Percentiles rank a stretch among this genome's conserved stretches.
These are phyloP conservation scores for Liolophura sinensis DNA, from an alignment of 1,140 invertebrate genomes.

Conservation along the genomic window DNA sequence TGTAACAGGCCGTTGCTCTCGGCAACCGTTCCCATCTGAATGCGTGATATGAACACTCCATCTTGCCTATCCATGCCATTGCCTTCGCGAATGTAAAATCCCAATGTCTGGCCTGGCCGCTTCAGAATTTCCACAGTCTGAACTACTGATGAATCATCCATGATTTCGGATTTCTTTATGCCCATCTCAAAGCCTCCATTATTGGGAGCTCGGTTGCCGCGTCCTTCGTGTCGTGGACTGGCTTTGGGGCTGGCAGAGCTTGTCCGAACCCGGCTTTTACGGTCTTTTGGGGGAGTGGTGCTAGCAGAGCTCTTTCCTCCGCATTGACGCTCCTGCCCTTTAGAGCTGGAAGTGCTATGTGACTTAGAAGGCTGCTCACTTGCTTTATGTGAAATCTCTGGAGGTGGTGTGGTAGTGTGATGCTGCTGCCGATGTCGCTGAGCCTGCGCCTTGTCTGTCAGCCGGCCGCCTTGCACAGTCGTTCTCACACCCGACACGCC, in stretches of 20 bases:
- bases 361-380: no score
- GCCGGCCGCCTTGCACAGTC: no score
- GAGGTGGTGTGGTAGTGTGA: no score
- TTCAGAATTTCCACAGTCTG: conserved; percentile 99
- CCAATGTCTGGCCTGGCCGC: conserved; percentile 95
- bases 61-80: conserved; percentile 90
- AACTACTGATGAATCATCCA: conserved; percentile 64
- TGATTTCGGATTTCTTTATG: conserved; percentile 55
- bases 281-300: no score
- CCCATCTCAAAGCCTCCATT: conserved; percentile 51
- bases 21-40: conserved; percentile 74
- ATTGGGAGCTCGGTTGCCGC: neutral
- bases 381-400: no score
- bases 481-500: conserved; percentile 5
- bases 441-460: no score
- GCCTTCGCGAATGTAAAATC: conserved; percentile 96
- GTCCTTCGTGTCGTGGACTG: neutral
- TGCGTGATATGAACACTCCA: conserved; percentile 97
- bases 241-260: neutral
- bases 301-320: no score
- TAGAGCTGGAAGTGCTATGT: no score
- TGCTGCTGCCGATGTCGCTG: no score
- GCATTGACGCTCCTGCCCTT: no score
- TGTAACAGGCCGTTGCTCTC: conserved; percentile 95
- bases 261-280: neutral